phyloP scores from a whole-genome alignment of 2,113 vertebrate genomes.

The Macaca mulatta region DNA sequence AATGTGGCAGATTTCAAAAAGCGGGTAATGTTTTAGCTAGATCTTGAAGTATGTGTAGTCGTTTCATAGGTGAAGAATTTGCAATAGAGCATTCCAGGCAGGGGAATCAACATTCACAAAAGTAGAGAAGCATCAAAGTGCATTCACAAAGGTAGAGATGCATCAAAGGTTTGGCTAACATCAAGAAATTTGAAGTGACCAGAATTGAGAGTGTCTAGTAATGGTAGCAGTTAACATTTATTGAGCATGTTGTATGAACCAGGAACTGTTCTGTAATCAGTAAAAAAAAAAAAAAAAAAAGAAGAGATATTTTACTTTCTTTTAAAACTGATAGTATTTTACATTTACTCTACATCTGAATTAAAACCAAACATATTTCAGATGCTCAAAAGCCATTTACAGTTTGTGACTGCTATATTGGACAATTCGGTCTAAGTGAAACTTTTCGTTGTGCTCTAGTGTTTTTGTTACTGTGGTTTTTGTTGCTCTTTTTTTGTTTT shows the following conservation, averaged over 20 bases:
- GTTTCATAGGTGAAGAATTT: background rate
- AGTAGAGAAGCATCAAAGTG: background rate
- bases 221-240: background rate
- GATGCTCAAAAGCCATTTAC: background rate
- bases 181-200: background rate
- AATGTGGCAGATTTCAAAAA: background rate
- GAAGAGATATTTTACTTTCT: background rate
- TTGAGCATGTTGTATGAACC: background rate
- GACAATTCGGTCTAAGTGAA: background rate
- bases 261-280: background rate
- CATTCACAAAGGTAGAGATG: background rate
- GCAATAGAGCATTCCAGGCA: background rate
- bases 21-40: background rate
- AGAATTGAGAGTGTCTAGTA: conserved; percentile 1
- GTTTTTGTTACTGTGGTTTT: background rate
- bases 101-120: background rate
- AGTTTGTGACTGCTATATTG: background rate
- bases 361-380: background rate
- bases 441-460: background rate
- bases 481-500: background rate
- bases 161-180: background rate
- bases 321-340: background rate
- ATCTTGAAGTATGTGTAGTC: background rate
- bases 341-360: background rate
- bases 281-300: background rate